Percentiles rank a stretch among this genome's conserved stretches.
These are phyloP conservation scores for Cepaea hortensis DNA, from an alignment of 2,888 invertebrate genomes.

Conservation along the genomic window DNA sequence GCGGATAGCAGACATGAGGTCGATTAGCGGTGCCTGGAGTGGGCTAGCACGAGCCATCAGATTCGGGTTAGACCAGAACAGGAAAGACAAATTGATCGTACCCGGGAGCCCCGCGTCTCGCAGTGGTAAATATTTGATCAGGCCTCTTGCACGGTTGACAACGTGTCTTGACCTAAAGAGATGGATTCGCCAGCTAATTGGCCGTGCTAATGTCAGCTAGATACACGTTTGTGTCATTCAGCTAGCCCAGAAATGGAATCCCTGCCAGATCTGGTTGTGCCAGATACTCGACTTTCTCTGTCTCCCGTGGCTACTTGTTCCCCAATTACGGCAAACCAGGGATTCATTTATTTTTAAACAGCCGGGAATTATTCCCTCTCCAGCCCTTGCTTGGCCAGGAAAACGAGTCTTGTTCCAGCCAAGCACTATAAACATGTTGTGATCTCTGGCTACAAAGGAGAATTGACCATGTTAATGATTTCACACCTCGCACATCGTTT, in stretches of 20 bases:
- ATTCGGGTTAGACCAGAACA: slow-evolving; percentile 20
- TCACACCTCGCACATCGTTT: slow-evolving; percentile 8
- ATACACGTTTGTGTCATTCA: slow-evolving; percentile 35
- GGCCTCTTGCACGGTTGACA: slow-evolving; percentile 14
- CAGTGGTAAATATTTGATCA: slow-evolving; percentile 38
- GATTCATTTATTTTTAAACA: slow-evolving; percentile 36
- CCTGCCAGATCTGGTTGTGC: slow-evolving; percentile 30
- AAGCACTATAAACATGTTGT: not conserved
- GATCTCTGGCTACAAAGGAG: not conserved
- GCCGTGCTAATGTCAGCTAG: slow-evolving; percentile 37
- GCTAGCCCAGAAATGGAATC: slow-evolving; percentile 24
- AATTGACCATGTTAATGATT: not conserved
- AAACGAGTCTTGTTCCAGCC: not conserved
- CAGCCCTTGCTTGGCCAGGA: not conserved
- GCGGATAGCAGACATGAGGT: not conserved
- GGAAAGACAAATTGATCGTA: slow-evolving; percentile 46
- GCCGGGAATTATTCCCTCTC: not conserved
- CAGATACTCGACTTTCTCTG: slow-evolving; percentile 23
- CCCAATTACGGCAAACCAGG: slow-evolving; percentile 23
- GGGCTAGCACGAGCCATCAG: not conserved
- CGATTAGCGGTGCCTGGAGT: not conserved
- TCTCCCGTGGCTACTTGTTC: slow-evolving; percentile 24
- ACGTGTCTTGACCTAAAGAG: slow-evolving; percentile 45
- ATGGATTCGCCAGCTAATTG: slow-evolving; percentile 44
- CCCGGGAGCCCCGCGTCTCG: slow-evolving; percentile 3